phyloP scores from a whole-genome alignment of 1,140 invertebrate genomes.

The Myzus persicae region DNA sequence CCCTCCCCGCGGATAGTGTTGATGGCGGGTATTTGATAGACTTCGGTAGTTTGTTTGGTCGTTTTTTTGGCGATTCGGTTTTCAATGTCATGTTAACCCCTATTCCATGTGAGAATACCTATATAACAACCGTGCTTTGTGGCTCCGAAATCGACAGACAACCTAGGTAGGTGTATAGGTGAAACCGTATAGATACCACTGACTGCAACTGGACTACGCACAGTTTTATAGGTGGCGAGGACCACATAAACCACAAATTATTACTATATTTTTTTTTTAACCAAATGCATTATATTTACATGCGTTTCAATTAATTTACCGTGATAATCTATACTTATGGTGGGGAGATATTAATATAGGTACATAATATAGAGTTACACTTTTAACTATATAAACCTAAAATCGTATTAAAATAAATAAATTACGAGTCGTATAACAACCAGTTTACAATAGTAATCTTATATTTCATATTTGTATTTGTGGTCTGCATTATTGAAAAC shows the following conservation, averaged over 20 bases:
- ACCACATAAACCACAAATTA: neutral
- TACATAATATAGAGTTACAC: too few relatives aligned
- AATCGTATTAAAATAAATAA: neutral
- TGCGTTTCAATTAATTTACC: neutral
- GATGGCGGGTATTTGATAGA: neutral
- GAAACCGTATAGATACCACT: neutral
- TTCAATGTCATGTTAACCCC: neutral
- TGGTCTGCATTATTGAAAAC: neutral
- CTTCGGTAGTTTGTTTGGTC: neutral
- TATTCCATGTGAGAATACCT: neutral
- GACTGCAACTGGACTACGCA: neutral
- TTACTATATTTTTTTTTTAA: neutral
- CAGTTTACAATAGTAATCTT: neutral
- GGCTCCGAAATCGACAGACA: neutral
- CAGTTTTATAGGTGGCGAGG: neutral
- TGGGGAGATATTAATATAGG: neutral
- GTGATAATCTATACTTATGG: neutral
- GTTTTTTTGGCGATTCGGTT: neutral
- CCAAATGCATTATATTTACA: neutral
- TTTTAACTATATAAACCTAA: neutral
- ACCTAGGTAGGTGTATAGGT: neutral
- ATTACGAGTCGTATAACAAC: neutral
- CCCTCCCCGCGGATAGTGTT: neutral
- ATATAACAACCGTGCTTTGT: neutral
- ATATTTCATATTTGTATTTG: too few relatives aligned